A percentile compares a stretch with the other conserved stretches of the same genome.
phyloP scores from a whole-genome alignment of 2,888 invertebrate species.

The Lasioglossum leucozonium region DNA sequence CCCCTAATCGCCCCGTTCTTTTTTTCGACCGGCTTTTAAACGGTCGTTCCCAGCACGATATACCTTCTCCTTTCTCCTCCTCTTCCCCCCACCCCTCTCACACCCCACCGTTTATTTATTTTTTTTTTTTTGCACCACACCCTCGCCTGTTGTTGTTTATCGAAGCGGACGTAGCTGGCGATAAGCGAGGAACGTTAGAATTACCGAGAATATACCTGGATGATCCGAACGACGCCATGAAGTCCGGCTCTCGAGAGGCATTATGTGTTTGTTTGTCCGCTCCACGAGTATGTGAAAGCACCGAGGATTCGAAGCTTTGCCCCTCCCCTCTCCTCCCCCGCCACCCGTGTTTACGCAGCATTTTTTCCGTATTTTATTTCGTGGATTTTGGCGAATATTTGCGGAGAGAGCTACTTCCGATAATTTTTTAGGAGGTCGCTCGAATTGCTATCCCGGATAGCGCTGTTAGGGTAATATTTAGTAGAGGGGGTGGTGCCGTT shows the following conservation, averaged over 20 bases:
- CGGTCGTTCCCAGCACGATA: conserved; percentile 17
- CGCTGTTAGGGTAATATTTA: neutral
- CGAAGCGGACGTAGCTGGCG: neutral
- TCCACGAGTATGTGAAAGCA: neutral
- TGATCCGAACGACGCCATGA: conserved; percentile 11
- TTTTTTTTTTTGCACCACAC: neutral
- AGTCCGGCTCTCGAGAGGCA: conserved; percentile 6
- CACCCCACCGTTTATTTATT: too few relatives aligned
- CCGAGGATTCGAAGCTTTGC: neutral
- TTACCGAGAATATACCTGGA: conserved; percentile 7
- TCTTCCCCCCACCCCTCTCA: neutral
- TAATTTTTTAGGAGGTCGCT: neutral
- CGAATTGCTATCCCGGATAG: neutral
- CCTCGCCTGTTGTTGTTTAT: neutral
- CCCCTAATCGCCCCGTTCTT: conserved; percentile 44
- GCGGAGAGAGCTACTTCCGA: neutral
- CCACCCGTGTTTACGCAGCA: neutral
- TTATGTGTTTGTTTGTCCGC: conserved; percentile 3
- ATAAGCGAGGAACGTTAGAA: conserved; percentile 11
- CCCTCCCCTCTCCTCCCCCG: too few relatives aligned
- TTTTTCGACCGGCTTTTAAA: conserved; percentile 19
- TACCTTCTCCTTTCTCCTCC: neutral
- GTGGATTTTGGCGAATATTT: neutral
- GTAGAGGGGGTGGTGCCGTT: too few relatives aligned
- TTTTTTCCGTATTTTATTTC: neutral